Percentiles rank a stretch among this genome's conserved stretches.
Evolutionary conservation across 2,113 vertebrate species (phyloP).

Genomic region (Bothrops jararaca): DNA sequence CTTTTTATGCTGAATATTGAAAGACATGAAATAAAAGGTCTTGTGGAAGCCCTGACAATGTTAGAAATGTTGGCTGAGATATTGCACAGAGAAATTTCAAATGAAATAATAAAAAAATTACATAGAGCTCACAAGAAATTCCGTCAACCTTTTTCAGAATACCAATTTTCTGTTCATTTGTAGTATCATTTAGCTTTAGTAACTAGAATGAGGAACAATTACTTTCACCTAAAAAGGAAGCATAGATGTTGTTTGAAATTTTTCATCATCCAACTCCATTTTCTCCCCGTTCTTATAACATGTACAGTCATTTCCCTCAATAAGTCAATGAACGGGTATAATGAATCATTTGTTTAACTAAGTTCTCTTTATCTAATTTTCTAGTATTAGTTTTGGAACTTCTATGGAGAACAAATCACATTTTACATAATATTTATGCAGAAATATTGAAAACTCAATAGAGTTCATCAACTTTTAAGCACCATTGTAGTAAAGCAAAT

Average conservation of each 20-base stretch:
- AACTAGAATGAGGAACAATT: not conserved
- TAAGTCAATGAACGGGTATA: not conserved
- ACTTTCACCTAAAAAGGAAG: slow-evolving; percentile 17
- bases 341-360: not conserved
- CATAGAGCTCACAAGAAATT: not conserved
- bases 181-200: not conserved
- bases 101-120: slow-evolving; percentile 12
- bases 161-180: not conserved
- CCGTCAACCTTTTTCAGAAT: not conserved
- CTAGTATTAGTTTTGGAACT: not conserved
- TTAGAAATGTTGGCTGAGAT: not conserved
- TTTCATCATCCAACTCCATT: not conserved
- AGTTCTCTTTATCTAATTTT: not conserved
- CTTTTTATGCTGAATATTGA: not conserved
- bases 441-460: not conserved
- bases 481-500: not conserved
- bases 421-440: not conserved
- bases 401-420: not conserved
- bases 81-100: not conserved
- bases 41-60: not conserved
- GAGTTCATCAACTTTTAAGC: not conserved
- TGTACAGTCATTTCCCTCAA: not conserved
- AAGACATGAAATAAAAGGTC: slow-evolving; percentile 3
- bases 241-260: not conserved
- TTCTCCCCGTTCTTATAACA: not conserved